Evolutionary conservation across 1,140 invertebrate species (phyloP), one percentile per base, ranked within the genome.

Genomic region (Caenorhabditis briggsae): DNA sequence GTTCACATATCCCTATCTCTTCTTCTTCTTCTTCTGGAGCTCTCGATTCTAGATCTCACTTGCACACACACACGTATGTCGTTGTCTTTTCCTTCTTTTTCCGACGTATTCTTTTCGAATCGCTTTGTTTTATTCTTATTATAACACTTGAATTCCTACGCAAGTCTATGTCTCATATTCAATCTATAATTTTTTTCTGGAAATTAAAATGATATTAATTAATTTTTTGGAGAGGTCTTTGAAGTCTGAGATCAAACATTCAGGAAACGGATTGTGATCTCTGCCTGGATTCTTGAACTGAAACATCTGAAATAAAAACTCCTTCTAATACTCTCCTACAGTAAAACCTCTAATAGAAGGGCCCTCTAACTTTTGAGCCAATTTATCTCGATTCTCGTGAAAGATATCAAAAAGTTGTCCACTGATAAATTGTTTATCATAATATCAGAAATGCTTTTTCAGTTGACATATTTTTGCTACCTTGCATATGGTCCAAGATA

Each of bases 1-100:
- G 70, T 78, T 78, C 70, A 78, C 70, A 46, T 78, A 78, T 78
- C 43, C 50, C 43, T 78, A 78, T 78, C 43, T 78, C n/a, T 46
- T 18, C n/a, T 33, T 64, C n/a, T 33, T 64, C 20, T 64, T 25
- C 8, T 23, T 70, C 18, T 78, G 70, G 46, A 78, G 70, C 70
- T 20, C 46, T 12, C 48, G 46, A 25, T n/a, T 41, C 65, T 46
- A 48, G 43, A 78, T 78, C 70, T 78, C 70, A 78, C 70, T 78
- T 78, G 46, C 70, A 78, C n/a, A 46, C n/a, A 46, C 64, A 70
- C 18, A 70, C 64, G 11, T 33, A 61, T 25, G 11, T 20, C 20
- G 18, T 46, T 33, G 70, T 78, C 46, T 78, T 78, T 33, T 78
- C 11, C 23, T 61, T 23, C 23, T n/a, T n/a, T n/a, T n/a, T n/a